phyloP scores from a whole-genome alignment of 2,113 vertebrate genomes.

The Cheilinus undulatus region DNA sequence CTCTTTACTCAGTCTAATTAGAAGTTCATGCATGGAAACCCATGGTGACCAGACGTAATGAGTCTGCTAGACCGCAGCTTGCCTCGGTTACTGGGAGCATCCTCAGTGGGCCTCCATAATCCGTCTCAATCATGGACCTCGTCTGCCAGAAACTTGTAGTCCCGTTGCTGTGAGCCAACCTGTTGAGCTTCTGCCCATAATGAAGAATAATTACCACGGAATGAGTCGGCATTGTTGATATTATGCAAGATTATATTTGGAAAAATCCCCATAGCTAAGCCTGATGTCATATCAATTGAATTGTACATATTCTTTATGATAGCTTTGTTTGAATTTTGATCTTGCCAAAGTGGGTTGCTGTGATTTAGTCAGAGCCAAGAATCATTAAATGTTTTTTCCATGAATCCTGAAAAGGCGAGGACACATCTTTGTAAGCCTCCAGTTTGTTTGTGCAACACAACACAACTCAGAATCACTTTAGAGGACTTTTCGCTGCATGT shows the following conservation, averaged over 20 bases:
- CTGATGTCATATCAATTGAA: slow-evolving; percentile 41
- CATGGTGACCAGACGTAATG: slow-evolving; percentile 65
- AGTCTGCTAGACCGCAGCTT: slow-evolving; percentile 52
- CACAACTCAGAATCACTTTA: not conserved
- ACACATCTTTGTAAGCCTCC: not conserved
- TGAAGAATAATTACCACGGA: slow-evolving; percentile 55
- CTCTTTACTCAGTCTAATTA: slow-evolving; percentile 78
- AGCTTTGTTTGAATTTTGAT: slow-evolving; percentile 43
- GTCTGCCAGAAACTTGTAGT: slow-evolving; percentile 52
- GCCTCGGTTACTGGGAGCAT: slow-evolving; percentile 37
- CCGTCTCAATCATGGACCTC: slow-evolving; percentile 75
- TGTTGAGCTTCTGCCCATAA: slow-evolving; percentile 52
- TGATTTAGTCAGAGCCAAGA: slow-evolving; percentile 24
- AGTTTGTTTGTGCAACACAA: not conserved
- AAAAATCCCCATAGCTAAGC: slow-evolving; percentile 52
- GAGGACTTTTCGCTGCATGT: not conserved
- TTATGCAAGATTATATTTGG: slow-evolving; percentile 46
- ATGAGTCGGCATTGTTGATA: slow-evolving; percentile 49
- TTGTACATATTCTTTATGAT: slow-evolving; percentile 41
- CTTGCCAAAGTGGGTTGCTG: slow-evolving; percentile 17
- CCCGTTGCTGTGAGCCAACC: slow-evolving; percentile 35
- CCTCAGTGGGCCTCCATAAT: slow-evolving; percentile 60
- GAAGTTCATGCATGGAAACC: slow-evolving; percentile 69
- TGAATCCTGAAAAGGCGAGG: not conserved
- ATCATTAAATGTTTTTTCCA: slow-evolving; percentile 10